Percentiles rank a stretch among this genome's conserved stretches.
Conservation (phyloP, 2,113 vertebrate genomes). For the Oryzias curvinotus region DNA sequence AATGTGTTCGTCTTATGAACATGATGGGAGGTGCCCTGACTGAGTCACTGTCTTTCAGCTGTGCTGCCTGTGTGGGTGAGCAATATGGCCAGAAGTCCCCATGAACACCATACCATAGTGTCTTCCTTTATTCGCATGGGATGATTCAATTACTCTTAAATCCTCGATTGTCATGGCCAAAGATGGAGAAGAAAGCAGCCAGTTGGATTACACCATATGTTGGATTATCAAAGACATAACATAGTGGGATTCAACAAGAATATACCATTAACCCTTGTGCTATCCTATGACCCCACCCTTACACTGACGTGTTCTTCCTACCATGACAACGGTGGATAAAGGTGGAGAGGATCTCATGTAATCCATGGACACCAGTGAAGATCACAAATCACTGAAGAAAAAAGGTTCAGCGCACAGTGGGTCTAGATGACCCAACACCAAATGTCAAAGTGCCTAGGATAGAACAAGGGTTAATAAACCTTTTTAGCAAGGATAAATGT, state of each 20-base stretch:
- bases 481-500: not conserved
- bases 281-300: too few relatives aligned
- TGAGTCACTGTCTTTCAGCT: slow-evolving; percentile 5
- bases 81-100: slow-evolving; percentile 43
- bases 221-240: slow-evolving; percentile 2
- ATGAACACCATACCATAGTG: slow-evolving; percentile 34
- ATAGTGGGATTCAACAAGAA: not conserved
- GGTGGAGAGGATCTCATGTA: too few relatives aligned
- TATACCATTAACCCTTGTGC: too few relatives aligned
- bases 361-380: too few relatives aligned
- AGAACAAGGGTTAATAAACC: too few relatives aligned
- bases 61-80: slow-evolving; percentile 39
- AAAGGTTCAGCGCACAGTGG: too few relatives aligned
- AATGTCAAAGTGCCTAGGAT: too few relatives aligned
- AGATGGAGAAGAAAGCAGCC: not conserved
- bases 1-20: slow-evolving; percentile 12
- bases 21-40: slow-evolving; percentile 9
- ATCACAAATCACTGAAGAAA: too few relatives aligned
- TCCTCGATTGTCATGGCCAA: slow-evolving; percentile 36
- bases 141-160: slow-evolving; percentile 54
- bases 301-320: too few relatives aligned
- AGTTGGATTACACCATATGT: slow-evolving; percentile 5
- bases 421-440: too few relatives aligned
- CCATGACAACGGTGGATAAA: too few relatives aligned
- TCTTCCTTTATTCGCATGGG: slow-evolving; percentile 47